These are phyloP conservation scores for Decapterus maruadsi DNA, from an alignment of 2,797 vertebrate species.

Conservation along the genomic window DNA sequence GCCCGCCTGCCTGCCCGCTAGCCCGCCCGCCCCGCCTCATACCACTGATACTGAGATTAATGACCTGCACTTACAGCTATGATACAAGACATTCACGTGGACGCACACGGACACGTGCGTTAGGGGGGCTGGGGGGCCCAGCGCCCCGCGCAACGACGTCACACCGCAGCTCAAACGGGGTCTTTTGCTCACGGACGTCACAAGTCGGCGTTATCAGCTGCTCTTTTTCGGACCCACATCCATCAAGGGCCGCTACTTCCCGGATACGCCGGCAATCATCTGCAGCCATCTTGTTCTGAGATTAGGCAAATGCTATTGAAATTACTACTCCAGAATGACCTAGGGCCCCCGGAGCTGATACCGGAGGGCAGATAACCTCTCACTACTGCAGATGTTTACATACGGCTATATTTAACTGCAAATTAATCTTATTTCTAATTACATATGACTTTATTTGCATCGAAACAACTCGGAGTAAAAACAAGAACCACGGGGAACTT, in stretches of 20 bases:
- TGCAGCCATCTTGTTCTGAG: constrained; percentile 72
- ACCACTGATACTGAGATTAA: constrained; percentile 73
- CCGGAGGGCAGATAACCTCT: constrained; percentile 55
- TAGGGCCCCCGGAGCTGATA: constrained; percentile 25
- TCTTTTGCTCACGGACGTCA: constrained; percentile 57
- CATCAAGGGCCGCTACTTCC: constrained; percentile 71
- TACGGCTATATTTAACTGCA: constrained; percentile 41
- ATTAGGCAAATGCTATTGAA: constrained; percentile 79
- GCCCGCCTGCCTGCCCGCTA: constrained; percentile 33
- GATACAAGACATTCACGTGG: constrained; percentile 44
- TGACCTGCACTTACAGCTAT: constrained; percentile 50
- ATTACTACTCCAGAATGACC: constrained; percentile 59
- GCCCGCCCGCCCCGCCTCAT: constrained; percentile 30
- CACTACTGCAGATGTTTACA: constrained; percentile 40
- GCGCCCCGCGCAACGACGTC: constrained; percentile 10
- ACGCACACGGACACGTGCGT: not conserved
- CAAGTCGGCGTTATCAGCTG: constrained; percentile 64
- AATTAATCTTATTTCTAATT: constrained; percentile 25
- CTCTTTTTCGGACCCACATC: constrained; percentile 66
- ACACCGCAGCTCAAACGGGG: constrained; percentile 30
- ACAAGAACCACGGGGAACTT: constrained; percentile 1
- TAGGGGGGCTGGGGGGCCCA: not conserved
- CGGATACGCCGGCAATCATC: constrained; percentile 70
- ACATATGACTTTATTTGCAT: constrained; percentile 18
- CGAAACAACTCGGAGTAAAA: constrained; percentile 22